phyloP scores from a whole-genome alignment of 1,140 invertebrate genomes.

The Drosophila miranda region DNA sequence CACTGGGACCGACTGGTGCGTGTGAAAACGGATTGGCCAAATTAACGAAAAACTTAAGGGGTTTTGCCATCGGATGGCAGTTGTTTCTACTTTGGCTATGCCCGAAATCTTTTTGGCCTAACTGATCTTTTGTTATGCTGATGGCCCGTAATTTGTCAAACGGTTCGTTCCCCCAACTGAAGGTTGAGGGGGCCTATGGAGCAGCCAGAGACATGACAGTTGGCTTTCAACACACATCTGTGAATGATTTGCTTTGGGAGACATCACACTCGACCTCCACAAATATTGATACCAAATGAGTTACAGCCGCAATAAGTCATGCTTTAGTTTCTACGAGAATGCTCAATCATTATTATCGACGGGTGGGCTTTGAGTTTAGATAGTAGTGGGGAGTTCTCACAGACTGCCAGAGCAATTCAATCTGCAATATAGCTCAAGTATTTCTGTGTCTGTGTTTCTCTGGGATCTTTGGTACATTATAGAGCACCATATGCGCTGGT shows the following conservation, averaged over 20 bases:
- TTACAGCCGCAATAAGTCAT: constrained; percentile 30
- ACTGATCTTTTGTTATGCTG: constrained; percentile 69
- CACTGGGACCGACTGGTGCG: constrained; percentile 49
- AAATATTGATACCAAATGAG: constrained; percentile 37
- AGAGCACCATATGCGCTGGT: too few relatives aligned
- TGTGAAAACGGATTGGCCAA: constrained; percentile 68
- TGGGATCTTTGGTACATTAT: background rate
- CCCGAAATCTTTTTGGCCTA: constrained; percentile 37
- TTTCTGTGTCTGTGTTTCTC: too few relatives aligned
- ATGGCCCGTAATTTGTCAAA: constrained; percentile 64
- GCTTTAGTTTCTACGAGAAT: background rate
- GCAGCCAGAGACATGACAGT: constrained; percentile 86
- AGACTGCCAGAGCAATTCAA: too few relatives aligned
- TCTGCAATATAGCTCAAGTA: too few relatives aligned
- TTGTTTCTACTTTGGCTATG: constrained; percentile 28
- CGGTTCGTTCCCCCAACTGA: constrained; percentile 27
- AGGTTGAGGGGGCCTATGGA: constrained; percentile 51
- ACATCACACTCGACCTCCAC: constrained; percentile 28
- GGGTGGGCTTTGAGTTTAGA: too few relatives aligned
- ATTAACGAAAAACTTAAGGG: constrained; percentile 57
- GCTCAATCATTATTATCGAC: constrained; percentile 7
- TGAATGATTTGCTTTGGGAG: constrained; percentile 22
- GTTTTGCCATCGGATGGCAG: background rate
- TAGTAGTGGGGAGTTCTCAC: too few relatives aligned
- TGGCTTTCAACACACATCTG: constrained; percentile 52